Evolutionary conservation across 92 coral and sea anemone species (phyloP), one percentile per base, ranked within the genome.

Genomic region (Epizoanthus rinbou): DNA sequence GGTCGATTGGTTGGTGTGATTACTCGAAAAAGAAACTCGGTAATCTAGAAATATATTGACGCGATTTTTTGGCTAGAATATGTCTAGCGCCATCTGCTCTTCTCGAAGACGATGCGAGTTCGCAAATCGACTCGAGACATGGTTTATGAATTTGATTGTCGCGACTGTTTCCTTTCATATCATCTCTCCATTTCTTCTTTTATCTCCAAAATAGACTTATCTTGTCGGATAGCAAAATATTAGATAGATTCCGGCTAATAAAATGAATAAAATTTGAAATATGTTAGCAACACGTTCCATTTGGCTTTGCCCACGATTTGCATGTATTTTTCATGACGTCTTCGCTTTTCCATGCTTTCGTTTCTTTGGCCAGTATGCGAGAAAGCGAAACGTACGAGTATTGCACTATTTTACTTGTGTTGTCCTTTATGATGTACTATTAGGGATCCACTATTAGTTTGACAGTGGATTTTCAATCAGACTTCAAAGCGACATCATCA

Each of bases 261-360:
- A 22, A 75, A 57, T 21, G 28, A 28, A 43, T 39, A 62, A 78
- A 60, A 37, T 18, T 76, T 76, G 82, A 76, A 58, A 31, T 57
- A 16, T 76, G 57, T 23, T 19, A 41, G 10, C 0, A 6, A 22
- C 57, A 21, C 58, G 57, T 43, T 78, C 10, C 58, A 28, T 28
- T 28, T 28, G 31, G 31, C 57, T 21, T 78, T 78, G 82, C 82
- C 59, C 21, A 62, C 39, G 47, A 58, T 33, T 58, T 15, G 57
- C 82, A 78, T 78, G 71, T 78, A 78, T 78, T 78, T 78, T 78
- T 78, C 53, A 78, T 78, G 82, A 78, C 82, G 82, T 62, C 21
- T 78, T 57, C 14, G n/a, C 5, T 37, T 22, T 39, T n/a, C 5
- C 9, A 22, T 62, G 21, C 70, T 43, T 63, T 35, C 13, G 82